These are phyloP conservation scores for Cynopterus sphinx DNA, from an alignment of 2,797 vertebrate species.

Conservation along the genomic window DNA sequence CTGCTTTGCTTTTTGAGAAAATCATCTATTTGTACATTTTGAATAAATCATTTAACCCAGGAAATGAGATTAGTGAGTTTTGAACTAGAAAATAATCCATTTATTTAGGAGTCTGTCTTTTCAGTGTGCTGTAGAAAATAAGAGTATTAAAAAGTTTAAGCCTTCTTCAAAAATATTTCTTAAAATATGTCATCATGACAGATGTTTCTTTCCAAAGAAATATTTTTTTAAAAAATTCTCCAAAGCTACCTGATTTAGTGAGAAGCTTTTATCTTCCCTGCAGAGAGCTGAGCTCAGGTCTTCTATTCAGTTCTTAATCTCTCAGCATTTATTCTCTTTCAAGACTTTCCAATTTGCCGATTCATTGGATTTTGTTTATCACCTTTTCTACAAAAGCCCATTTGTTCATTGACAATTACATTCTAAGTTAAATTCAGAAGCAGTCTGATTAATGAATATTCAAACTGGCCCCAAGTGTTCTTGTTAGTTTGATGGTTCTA, in stretches of 20 bases:
- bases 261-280: conserved; percentile 59
- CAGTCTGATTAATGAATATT: conserved; percentile 75
- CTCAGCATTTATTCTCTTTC: conserved; percentile 68
- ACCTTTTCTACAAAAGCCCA: conserved; percentile 64
- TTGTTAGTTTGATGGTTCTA: conserved; percentile 64
- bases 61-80: conserved; percentile 48
- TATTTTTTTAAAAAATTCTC: conserved; percentile 37
- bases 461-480: conserved; percentile 50
- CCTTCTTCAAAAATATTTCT: conserved; percentile 12
- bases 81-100: conserved; percentile 42
- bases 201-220: conserved; percentile 60
- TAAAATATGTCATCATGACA: conserved; percentile 14
- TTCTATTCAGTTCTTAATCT: conserved; percentile 72
- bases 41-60: background rate
- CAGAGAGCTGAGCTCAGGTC: conserved; percentile 62
- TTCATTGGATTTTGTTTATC: conserved; percentile 77
- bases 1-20: background rate
- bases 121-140: background rate
- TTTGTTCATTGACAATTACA: conserved; percentile 75
- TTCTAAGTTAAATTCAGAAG: conserved; percentile 68
- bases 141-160: conserved; percentile 40
- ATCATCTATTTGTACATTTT: conserved; percentile 18
- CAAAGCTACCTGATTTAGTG: conserved; percentile 47
- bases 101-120: conserved; percentile 46
- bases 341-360: conserved; percentile 66